Evolutionary conservation across 2,113 vertebrate genomes (phyloP).

Genomic region (Periophthalmodon schlosseri): DNA sequence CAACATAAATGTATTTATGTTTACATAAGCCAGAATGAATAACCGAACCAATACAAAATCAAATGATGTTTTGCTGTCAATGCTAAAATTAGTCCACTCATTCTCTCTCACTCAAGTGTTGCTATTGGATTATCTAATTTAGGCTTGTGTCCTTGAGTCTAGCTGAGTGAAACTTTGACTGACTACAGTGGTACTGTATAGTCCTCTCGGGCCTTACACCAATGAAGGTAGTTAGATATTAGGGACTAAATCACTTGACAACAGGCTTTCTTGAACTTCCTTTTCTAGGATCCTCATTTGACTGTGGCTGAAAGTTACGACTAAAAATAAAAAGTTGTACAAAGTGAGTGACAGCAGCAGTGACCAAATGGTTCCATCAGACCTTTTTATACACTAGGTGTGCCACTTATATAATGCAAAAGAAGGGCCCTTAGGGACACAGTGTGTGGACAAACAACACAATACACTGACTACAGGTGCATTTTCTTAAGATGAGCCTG

Average conservation of each 20-base stretch:
- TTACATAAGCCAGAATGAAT: neutral
- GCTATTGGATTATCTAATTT: neutral
- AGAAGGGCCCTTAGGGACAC: constrained; percentile 25
- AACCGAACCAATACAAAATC: neutral
- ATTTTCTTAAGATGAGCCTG: neutral
- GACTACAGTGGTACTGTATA: no score
- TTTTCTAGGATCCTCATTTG: constrained; percentile 74
- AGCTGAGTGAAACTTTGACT: constrained; percentile 26
- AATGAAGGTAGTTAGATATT: constrained; percentile 31
- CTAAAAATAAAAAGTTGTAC: constrained; percentile 65
- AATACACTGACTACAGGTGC: neutral
- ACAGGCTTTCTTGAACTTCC: constrained; percentile 64
- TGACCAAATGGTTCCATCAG: constrained; percentile 22
- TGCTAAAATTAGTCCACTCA: neutral
- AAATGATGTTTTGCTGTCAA: neutral
- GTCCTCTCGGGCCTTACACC: constrained; percentile 18
- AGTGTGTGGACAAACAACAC: constrained; percentile 20
- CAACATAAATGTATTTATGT: neutral
- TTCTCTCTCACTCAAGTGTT: neutral
- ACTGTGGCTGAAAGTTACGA: constrained; percentile 66
- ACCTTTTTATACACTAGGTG: constrained; percentile 39
- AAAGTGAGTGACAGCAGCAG: constrained; percentile 42
- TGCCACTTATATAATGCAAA: constrained; percentile 37
- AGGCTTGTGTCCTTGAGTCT: neutral
- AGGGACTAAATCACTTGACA: constrained; percentile 47